Percentiles rank a stretch among this genome's conserved stretches.
Evolutionary conservation across 1,140 invertebrate species (phyloP).

Genomic region (Sipha flava): DNA sequence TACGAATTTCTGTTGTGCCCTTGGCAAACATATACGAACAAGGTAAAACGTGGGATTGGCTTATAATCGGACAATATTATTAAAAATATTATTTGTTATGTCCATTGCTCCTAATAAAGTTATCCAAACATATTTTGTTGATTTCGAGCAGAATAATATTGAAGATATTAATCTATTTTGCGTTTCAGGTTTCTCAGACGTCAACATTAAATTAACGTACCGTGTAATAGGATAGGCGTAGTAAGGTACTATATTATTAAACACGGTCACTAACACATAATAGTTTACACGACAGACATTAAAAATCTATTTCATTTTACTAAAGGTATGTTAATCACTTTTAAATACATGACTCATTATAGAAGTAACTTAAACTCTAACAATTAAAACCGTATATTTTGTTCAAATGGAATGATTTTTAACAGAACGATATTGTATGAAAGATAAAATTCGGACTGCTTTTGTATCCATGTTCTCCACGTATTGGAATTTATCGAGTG

Average conservation of each 20-base stretch:
- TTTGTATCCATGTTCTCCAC: not conserved
- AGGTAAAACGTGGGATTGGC: not conserved
- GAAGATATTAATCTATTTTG: not conserved
- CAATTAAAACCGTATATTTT: not conserved
- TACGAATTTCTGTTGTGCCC: not conserved
- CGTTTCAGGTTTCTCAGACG: not conserved
- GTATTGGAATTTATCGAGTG: not conserved
- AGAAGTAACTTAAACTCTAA: not conserved
- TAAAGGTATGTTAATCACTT: not conserved
- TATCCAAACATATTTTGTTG: not conserved
- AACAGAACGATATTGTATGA: not conserved
- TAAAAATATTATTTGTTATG: not conserved
- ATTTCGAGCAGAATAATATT: not conserved
- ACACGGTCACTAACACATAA: not conserved
- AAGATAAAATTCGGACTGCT: not conserved
- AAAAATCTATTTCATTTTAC: not conserved
- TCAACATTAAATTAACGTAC: not conserved
- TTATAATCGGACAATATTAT: not conserved
- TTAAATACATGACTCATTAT: not conserved
- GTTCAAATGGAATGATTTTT: not conserved
- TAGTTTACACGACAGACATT: not conserved
- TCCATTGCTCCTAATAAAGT: not conserved
- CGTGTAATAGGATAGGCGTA: not conserved
- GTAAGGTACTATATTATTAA: not conserved
- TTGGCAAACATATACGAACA: not conserved